Evolutionary conservation across 2,888 invertebrate genomes (phyloP).

Genomic region (Xestoiulus laeticollis): DNA sequence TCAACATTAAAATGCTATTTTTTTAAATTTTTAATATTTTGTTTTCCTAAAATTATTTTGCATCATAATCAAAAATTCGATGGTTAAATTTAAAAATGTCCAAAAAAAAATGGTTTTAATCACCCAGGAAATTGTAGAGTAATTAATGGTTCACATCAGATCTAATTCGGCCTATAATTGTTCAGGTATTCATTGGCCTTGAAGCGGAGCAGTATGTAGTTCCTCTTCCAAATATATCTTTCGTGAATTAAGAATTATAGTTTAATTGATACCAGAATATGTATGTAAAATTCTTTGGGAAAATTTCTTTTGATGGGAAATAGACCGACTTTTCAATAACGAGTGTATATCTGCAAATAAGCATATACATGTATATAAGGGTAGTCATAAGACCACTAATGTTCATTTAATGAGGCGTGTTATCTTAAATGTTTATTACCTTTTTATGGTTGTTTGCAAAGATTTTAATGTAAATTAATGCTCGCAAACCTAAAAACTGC

Average conservation of each 20-base stretch:
- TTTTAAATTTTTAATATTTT: no score
- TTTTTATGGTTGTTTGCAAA: neutral
- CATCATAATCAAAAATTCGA: no score
- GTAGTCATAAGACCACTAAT: neutral
- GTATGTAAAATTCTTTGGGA: neutral
- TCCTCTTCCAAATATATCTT: neutral
- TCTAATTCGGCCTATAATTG: neutral
- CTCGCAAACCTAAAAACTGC: no score
- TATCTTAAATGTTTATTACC: neutral
- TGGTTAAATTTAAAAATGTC: neutral
- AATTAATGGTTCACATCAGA: neutral
- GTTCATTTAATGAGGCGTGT: neutral
- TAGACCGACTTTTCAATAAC: neutral
- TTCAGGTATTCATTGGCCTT: neutral
- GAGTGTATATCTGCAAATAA: neutral
- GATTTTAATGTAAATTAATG: no score
- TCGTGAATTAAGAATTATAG: neutral
- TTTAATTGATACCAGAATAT: neutral
- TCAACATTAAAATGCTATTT: no score
- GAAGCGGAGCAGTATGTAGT: neutral
- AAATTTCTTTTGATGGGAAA: neutral
- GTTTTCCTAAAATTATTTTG: neutral
- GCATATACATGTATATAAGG: neutral
- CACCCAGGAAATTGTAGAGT: neutral
- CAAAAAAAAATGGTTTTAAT: neutral